Evolutionary conservation across 2,888 invertebrate genomes (phyloP).

Genomic region (Colostygia pectinataria): DNA sequence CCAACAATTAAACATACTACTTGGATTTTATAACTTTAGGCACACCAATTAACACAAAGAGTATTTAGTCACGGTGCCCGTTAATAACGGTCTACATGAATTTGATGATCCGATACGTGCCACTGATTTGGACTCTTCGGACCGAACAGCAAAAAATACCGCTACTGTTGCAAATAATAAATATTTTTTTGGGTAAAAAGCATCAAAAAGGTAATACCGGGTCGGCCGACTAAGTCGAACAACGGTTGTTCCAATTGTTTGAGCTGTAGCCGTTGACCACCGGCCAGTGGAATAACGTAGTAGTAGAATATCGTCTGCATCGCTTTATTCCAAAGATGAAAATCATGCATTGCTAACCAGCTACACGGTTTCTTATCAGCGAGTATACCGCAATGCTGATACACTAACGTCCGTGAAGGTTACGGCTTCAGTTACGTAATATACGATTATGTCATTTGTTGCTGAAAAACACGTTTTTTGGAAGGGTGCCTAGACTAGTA

Average conservation of each 20-base stretch:
- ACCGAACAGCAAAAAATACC: slow-evolving; percentile 61
- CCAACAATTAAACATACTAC: slow-evolving; percentile 12
- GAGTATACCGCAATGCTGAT: slow-evolving; percentile 33
- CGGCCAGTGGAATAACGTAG: slow-evolving; percentile 35
- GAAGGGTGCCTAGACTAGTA: slow-evolving; percentile 21
- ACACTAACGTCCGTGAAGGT: slow-evolving; percentile 30
- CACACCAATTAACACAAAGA: slow-evolving; percentile 13
- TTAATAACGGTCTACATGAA: slow-evolving; percentile 54
- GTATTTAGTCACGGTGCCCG: slow-evolving; percentile 40
- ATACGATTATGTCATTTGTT: slow-evolving; percentile 28
- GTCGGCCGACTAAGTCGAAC: slow-evolving; percentile 66
- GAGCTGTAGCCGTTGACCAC: slow-evolving; percentile 50
- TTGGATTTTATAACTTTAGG: slow-evolving; percentile 2
- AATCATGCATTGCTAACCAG: slow-evolving; percentile 16
- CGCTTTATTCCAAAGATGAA: slow-evolving; percentile 23
- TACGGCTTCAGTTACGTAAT: slow-evolving; percentile 33
- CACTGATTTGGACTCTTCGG: slow-evolving; percentile 47
- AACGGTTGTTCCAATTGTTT: slow-evolving; percentile 74
- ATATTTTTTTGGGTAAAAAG: slow-evolving; percentile 77
- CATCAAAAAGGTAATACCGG: slow-evolving; percentile 72
- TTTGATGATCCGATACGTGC: slow-evolving; percentile 59
- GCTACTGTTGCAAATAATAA: slow-evolving; percentile 73
- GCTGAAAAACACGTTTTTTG: slow-evolving; percentile 26
- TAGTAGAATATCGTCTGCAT: slow-evolving; percentile 23
- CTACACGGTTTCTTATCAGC: slow-evolving; percentile 23